Conservation (phyloP, 2,888 invertebrate genomes). For the Bellardia bayeri region DNA sequence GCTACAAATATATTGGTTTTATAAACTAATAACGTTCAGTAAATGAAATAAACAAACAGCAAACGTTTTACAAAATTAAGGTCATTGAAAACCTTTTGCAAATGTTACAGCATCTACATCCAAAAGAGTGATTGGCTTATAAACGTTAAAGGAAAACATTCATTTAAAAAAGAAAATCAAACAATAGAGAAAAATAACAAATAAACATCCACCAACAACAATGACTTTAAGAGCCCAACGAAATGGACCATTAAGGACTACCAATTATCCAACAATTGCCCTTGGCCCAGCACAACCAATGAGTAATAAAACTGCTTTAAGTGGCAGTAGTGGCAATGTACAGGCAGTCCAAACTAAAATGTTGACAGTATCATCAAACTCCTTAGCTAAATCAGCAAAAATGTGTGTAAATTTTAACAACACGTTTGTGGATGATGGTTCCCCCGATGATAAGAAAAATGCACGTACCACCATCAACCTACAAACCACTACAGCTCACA, state of each 20-base stretch:
- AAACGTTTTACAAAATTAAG: conserved; percentile 43
- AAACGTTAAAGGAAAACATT: neutral
- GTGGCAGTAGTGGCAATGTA: neutral
- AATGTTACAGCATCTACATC: neutral
- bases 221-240: conserved; percentile 20
- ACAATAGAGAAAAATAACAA: conserved; percentile 2
- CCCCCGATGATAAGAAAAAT: neutral
- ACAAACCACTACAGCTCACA: neutral
- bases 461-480: neutral
- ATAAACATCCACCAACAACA: neutral
- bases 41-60: conserved; percentile 23
- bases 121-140: neutral
- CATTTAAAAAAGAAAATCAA: neutral
- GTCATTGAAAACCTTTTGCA: conserved; percentile 37
- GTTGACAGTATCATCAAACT: neutral
- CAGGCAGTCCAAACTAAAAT: neutral
- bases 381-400: conserved; percentile 40
- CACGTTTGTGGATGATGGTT: conserved; percentile 8
- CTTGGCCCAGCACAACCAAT: neutral
- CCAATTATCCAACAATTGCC: conserved; percentile 13
- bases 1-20: conserved; percentile 19
- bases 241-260: conserved; percentile 19
- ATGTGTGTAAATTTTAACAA: conserved; percentile 35
- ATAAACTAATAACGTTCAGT: neutral
- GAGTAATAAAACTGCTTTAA: neutral